Evolutionary conservation across 2,888 invertebrate genomes (phyloP), one percentile per base, ranked within the genome.

Genomic region (Lepeophtheirus nordmannii): DNA sequence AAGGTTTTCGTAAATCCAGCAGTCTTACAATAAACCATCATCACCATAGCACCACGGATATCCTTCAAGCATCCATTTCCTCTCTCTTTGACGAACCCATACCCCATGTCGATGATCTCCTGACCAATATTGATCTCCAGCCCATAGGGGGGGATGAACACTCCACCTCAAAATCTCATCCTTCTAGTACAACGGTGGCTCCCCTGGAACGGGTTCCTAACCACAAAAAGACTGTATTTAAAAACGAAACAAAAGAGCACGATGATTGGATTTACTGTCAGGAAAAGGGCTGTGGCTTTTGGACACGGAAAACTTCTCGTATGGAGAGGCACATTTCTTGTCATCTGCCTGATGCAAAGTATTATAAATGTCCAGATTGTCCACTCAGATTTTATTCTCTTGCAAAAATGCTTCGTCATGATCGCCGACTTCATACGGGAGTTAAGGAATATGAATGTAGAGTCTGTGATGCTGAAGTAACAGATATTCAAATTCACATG

Each of bases 391-490:
- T 59, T 38, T 59, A 59, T n/a, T 59, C 60, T 14, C 37, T 59
- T 23, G 60, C 60, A 14, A 59, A 59, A 59, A 23, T 59, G 60
- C 23, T 59, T 17, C 23, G 37, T 30, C 60, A 59, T 37, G 60
- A 59, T 59, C 60, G 60, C 1, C 23, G 37, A 30, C 30, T 59
- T 20, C 60, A 59, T 37, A 59, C 60, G 2, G 60, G 60, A 10
- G 37, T 59, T 1, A 59, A 59, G 37, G 60, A 59, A 30, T 59
- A 59, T 38, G 60, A 59, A 38, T 59, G 60, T 23, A 10, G 60
- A 30, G 60, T 59, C n/a, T 59, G 60, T 38, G 60, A 59, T 23
- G 60, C 60, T 23, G 60, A 59, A 30, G 60, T 59, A 10, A 59
- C 60, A 23, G 60, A 59, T n/a, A 59, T 59, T 11, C 22, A 23